Evolutionary conservation across 2,888 invertebrate genomes (phyloP), one percentile per base, ranked within the genome.

Genomic region (Diarsia rubi): DNA sequence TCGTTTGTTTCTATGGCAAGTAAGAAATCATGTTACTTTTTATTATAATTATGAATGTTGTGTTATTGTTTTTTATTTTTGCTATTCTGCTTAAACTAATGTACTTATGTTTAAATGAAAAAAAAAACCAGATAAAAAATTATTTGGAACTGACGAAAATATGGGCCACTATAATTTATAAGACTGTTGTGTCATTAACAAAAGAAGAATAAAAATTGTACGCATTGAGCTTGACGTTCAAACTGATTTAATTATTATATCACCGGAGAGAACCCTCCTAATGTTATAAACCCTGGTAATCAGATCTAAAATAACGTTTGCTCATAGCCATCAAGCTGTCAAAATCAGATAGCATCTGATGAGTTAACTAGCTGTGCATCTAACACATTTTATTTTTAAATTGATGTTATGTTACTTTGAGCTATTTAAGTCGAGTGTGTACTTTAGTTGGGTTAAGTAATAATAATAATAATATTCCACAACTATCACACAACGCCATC

Each of bases 271-370:
- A 68, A 49, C 60, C 65, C 42, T 54, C 8, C 4, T 21, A 37
- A n/a, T 47, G 31, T 54, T 44, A 59, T 79, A 79, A 54, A 54
- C 27, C 64, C 49, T 14, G 24, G 71, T 71, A 63, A 80, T 75
- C 57, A 65, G 47, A 82, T 73, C 60, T 60, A 42, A 70, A 24
- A 66, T 81, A 75, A 75, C 74, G 70, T 64, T 65, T 52, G 52
- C 57, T 75, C 54, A 49, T 81, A 62, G 44, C 62, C 57, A 84
- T 76, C 63, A 73, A 69, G 67, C 82, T 76, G 77, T 81, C 85
- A 73, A 52, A 72, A 3, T 11, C 5, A 47, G 82, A 84, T 81
- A 59, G 0, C 6, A 84, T 84, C 82, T 73, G 71, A 84, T 24
- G 79, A 76, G 81, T 57, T 81, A 82, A 82, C 84, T 64, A 57